These are phyloP conservation scores for Nowickia ferox DNA, from an alignment of 2,888 invertebrate species.

Conservation along the genomic window DNA sequence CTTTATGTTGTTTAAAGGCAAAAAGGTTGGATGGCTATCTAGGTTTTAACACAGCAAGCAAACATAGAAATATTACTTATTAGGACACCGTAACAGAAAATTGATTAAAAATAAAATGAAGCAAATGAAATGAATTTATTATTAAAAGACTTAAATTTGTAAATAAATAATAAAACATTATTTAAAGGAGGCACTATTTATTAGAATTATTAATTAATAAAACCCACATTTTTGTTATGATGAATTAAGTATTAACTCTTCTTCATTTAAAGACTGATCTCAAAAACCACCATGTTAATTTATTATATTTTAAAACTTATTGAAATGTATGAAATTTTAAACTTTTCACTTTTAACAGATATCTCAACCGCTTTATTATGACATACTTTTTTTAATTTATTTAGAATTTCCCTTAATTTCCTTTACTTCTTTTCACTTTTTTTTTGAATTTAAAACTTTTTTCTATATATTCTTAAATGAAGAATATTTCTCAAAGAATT, in stretches of 20 bases:
- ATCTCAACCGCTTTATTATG: constrained; percentile 46
- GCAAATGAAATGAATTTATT: background rate
- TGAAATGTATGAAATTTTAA: background rate
- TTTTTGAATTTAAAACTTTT: constrained; percentile 44
- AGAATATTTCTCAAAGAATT: constrained; percentile 57
- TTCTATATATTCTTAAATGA: constrained; percentile 29
- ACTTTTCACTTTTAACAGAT: background rate
- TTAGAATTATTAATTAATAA: background rate
- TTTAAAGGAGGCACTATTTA: background rate
- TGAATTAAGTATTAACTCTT: constrained; percentile 9
- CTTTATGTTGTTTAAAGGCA: constrained; percentile 54
- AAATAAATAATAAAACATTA: background rate
- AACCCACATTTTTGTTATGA: constrained; percentile 38
- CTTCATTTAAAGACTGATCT: constrained; percentile 28
- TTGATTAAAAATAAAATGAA: constrained; percentile 5
- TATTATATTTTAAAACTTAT: constrained; percentile 5
- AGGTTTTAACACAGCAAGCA: constrained; percentile 22
- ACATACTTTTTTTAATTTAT: constrained; percentile 40
- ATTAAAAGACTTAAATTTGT: background rate
- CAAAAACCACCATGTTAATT: background rate
- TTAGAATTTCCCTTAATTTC: constrained; percentile 12
- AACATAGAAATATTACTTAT: background rate
- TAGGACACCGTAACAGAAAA: background rate
- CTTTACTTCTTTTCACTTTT: constrained; percentile 2
- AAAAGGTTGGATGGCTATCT: constrained; percentile 43